Evolutionary conservation across 2,797 vertebrate species (phyloP).

Genomic region (Cynodonichthys magdalenae): DNA sequence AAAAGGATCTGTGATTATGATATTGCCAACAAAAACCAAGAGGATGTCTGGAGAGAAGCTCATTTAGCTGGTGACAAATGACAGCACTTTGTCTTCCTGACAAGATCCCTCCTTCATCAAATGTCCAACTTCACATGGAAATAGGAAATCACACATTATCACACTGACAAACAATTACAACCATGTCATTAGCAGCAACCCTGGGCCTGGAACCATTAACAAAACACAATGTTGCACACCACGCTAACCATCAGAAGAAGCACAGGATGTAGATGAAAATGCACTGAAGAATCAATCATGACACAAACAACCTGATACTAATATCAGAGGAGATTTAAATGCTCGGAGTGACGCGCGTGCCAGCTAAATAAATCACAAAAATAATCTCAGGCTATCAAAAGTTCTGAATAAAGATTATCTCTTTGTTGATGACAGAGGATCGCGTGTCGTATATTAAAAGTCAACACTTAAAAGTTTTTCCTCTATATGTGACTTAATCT

Average conservation of each 20-base stretch:
- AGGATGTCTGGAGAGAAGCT: slow-evolving; percentile 73
- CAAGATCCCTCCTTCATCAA: slow-evolving; percentile 93
- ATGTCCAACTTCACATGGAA: slow-evolving; percentile 91
- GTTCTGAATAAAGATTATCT: slow-evolving; percentile 55
- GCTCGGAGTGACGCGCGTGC: slow-evolving; percentile 27
- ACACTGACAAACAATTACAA: slow-evolving; percentile 95
- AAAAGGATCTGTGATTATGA: slow-evolving; percentile 43
- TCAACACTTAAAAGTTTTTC: slow-evolving; percentile 69
- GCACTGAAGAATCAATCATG: slow-evolving; percentile 63
- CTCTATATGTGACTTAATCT: slow-evolving; percentile 75
- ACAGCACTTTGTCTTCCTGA: slow-evolving; percentile 92
- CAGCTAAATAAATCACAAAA: slow-evolving; percentile 48
- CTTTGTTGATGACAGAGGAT: slow-evolving; percentile 44
- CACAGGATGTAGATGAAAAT: slow-evolving; percentile 66
- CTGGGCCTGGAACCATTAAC: slow-evolving; percentile 86
- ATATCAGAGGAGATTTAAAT: slow-evolving; percentile 37
- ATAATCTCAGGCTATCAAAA: slow-evolving; percentile 56
- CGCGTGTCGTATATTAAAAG: slow-evolving; percentile 76
- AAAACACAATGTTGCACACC: slow-evolving; percentile 70
- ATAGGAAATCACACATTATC: slow-evolving; percentile 92
- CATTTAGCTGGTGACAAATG: slow-evolving; percentile 93
- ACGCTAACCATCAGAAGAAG: slow-evolving; percentile 60
- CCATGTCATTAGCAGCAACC: slow-evolving; percentile 92
- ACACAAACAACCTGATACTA: slow-evolving; percentile 58
- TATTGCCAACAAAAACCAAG: slow-evolving; percentile 47